Evolutionary conservation across 2,888 invertebrate genomes (phyloP), one percentile per base, ranked within the genome.

Genomic region (Caenorhabditis drosophilae): DNA sequence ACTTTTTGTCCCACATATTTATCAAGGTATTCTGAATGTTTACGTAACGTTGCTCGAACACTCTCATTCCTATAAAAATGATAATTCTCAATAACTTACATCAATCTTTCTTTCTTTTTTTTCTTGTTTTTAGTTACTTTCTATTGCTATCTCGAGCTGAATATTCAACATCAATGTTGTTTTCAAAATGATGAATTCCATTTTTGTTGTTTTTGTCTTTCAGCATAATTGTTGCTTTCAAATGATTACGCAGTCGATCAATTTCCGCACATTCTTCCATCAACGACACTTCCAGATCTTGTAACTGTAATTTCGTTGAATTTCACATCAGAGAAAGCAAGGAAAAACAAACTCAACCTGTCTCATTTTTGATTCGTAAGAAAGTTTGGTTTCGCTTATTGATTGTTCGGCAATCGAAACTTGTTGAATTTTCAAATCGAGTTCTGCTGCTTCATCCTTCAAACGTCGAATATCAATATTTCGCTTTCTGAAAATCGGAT

Each of bases 401-500:
- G 31, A 31, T 31, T 31, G 31, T 31, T 75, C 75, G 0, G 71
- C 73, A 0, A 47, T 46, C 51, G 68, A 51, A 4, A 81, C 70
- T 49, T 79, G 72, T 11, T 67, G 56, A 2, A 77, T 52, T 41
- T 72, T 73, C 16, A 59, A 26, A 42, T 79, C 79, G 42, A 79
- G 41, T 20, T 75, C 70, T 26, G 64, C 66, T 0, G 78, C 79
- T 52, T 79, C 79, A 22, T 79, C 68, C 22, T 76, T 69, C 25
- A 79, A 47, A 7, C 79, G 52, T 20, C 61, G 47, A 4, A 72
- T 61, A 41, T 72, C 71, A 7, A 62, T 23, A 40, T 62, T 59
- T 12, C 71, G 35, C 45, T 62, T 66, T 27, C 70, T 70, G 55
- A 27, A 59, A 50, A 15, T 16, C 4, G 18, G 26, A 25, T 12